Evolutionary conservation across 2,888 invertebrate genomes (phyloP), one percentile per base, ranked within the genome.

Genomic region (Crepidodera aurea): DNA sequence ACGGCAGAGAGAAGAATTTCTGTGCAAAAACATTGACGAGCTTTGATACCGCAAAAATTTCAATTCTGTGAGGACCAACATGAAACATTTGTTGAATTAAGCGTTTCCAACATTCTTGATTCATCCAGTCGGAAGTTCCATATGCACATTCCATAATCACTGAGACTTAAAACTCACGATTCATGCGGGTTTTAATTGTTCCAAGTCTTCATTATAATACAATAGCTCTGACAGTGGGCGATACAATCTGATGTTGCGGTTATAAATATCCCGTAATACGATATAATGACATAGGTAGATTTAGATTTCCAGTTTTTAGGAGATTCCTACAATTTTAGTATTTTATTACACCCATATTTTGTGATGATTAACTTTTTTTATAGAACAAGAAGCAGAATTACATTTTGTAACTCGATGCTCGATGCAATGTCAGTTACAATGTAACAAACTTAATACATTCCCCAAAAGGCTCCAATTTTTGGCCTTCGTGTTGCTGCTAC

Each of bases 121-220:
- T 75, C 76, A 74, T 71, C 77, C 76, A 76, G 75, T 75, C 74
- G 78, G 73, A 78, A 78, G 78, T 77, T 77, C 76, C 78, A 77
- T 76, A 78, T 79, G 77, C 75, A 77, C 78, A 78, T 80, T 79
- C 75, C 77, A 78, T 79, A 78, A 78, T 78, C 73, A 68, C 68
- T 66, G 71, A 73, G 73, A 75, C 73, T 76, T 74, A 74, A 72
- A 66, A 72, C 73, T 70, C 69, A 68, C 73, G 71, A 77, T 77
- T 75, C 76, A 77, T 75, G 75, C 73, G 74, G 74, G 73, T 68
- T 73, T 73, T 72, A 73, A 73, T 73, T 73, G 72, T 75, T 73
- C 69, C 44, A 54, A 48, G 56, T 65, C 55, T 61, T 62, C 58
- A 58, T 59, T 59, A 54, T 46, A 60, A 59, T 51, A 58, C 42